Percentiles rank a stretch among this genome's conserved stretches.
Conservation (phyloP, 2,797 vertebrate genomes). For the Lophius americanus region DNA sequence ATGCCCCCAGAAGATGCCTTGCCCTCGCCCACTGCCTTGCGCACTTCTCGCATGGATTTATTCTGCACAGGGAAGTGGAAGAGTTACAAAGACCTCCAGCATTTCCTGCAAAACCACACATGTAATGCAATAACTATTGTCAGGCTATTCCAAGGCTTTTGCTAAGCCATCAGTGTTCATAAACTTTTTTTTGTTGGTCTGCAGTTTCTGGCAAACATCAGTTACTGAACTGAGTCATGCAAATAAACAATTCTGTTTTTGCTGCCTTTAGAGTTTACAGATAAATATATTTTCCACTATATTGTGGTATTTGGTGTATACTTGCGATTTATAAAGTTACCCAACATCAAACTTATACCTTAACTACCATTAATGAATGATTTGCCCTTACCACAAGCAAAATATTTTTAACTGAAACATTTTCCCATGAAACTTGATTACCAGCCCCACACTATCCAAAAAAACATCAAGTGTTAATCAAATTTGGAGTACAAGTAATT, state of each 20-base stretch:
- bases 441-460: conserved; percentile 9
- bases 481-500: background rate
- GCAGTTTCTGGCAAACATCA: too few species aligned
- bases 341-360: background rate
- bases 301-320: background rate
- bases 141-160: background rate
- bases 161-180: too few species aligned
- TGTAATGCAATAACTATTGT: conserved; percentile 2
- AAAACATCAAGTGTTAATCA: background rate
- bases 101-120: background rate
- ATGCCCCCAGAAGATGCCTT: conserved; percentile 80
- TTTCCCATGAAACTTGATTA: background rate
- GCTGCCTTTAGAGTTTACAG: background rate
- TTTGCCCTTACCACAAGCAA: background rate
- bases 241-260: background rate
- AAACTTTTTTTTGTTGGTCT: too few species aligned
- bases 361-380: background rate
- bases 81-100: conserved; percentile 11
- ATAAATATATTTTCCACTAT: background rate
- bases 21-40: conserved; percentile 82
- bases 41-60: conserved; percentile 85
- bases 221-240: background rate
- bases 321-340: background rate
- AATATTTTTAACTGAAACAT: background rate
- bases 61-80: conserved; percentile 68